Evolutionary conservation across 2,797 vertebrate genomes (phyloP).

Genomic region (Danio choprae): DNA sequence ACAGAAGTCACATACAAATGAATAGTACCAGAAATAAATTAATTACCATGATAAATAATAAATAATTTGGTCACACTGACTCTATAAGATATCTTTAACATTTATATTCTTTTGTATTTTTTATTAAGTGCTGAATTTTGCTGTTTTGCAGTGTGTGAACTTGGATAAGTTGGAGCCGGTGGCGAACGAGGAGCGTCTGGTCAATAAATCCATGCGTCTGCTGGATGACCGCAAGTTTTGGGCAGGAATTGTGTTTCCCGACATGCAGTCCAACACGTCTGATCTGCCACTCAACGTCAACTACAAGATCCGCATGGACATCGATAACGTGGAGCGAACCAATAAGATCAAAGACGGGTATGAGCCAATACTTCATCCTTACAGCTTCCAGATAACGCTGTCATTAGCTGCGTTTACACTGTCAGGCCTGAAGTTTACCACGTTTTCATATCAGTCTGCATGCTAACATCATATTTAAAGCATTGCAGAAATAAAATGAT

Average conservation of each 20-base stretch:
- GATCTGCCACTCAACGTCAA: slow-evolving; percentile 90
- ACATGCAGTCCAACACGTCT: slow-evolving; percentile 78
- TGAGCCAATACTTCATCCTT: slow-evolving; percentile 47
- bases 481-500: too few species aligned
- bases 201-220: slow-evolving; percentile 93
- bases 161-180: slow-evolving; percentile 94
- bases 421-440: too few species aligned
- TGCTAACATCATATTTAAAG: too few species aligned
- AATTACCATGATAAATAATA: too few species aligned
- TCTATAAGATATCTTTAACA: too few species aligned
- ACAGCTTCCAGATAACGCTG: too few species aligned
- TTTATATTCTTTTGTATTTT: too few species aligned
- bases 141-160: slow-evolving; percentile 88
- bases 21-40: too few species aligned
- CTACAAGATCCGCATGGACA: slow-evolving; percentile 99
- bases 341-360: slow-evolving; percentile 98
- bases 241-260: slow-evolving; percentile 94
- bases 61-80: not conserved
- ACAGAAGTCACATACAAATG: too few species aligned
- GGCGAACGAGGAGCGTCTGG: slow-evolving; percentile 88
- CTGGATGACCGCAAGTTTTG: slow-evolving; percentile 93
- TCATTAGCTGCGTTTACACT: too few species aligned
- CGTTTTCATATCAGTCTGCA: too few species aligned
- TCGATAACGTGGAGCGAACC: slow-evolving; percentile 97
- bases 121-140: not conserved